Percentiles rank a stretch among this genome's conserved stretches.
These are phyloP conservation scores for Volucella zonaria DNA, from an alignment of 2,888 invertebrate species.

Conservation along the genomic window DNA sequence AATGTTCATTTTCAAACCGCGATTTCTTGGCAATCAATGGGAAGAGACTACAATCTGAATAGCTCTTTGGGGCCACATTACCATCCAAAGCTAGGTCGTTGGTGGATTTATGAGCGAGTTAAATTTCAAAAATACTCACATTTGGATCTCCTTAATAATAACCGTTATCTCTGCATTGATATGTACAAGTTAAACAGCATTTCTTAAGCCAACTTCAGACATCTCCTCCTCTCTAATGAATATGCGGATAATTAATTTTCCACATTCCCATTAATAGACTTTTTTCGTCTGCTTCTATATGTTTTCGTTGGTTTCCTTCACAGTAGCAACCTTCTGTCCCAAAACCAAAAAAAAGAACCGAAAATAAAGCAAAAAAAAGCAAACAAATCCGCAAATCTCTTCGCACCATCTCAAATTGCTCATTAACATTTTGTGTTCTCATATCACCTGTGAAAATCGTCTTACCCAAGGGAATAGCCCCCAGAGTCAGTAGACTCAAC, in stretches of 20 bases:
- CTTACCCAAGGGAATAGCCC: constrained; percentile 40
- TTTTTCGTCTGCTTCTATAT: not conserved
- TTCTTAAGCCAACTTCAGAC: not conserved
- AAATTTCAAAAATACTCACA: too few relatives aligned
- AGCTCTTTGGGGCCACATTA: too few relatives aligned
- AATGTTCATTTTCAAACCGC: too few relatives aligned
- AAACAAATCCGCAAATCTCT: constrained; percentile 79
- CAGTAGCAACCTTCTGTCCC: constrained; percentile 41
- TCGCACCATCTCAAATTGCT: constrained; percentile 83
- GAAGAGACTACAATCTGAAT: too few relatives aligned
- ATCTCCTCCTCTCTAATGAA: constrained; percentile 10
- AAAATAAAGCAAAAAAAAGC: constrained; percentile 12
- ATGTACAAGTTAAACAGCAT: too few relatives aligned
- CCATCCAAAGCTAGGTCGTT: too few relatives aligned
- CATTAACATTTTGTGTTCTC: constrained; percentile 83
- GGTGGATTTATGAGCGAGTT: too few relatives aligned
- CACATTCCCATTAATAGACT: constrained; percentile 56
- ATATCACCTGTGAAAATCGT: constrained; percentile 83
- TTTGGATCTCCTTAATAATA: too few relatives aligned
- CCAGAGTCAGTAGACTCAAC: constrained; percentile 11
- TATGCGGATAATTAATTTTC: constrained; percentile 64
- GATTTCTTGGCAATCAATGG: too few relatives aligned
- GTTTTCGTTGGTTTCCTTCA: not conserved
- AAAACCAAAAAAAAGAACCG: constrained; percentile 22
- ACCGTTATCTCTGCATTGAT: too few relatives aligned